Evolutionary conservation across 2,888 invertebrate genomes (phyloP), one percentile per base, ranked within the genome.

Genomic region (Zaprionus bogoriensis): DNA sequence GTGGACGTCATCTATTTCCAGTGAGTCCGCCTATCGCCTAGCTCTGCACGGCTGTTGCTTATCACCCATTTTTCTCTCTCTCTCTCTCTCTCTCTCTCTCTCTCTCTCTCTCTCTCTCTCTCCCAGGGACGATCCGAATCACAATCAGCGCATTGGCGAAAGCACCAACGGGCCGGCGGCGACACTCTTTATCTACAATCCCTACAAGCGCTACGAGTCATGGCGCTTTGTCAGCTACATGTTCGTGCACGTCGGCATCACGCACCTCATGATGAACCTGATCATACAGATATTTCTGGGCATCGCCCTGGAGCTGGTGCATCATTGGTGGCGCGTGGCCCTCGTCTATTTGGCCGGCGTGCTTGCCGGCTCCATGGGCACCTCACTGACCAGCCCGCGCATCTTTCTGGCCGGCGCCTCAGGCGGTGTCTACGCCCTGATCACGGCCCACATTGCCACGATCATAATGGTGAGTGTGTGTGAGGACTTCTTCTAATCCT

Each of bases 181-280:
- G 6, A 94, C 94, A 51, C 90, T 95, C 2, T 94, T 98, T 74
- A 97, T 99, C 70, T 98, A 98, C 91, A 95, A 97, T 91, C 99
- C 99, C 0, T 92, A 94, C 64, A 94, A 94, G 86, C 93, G 98
- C 65, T 93, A 94, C 53, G 96, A 99, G 91, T 95, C 95, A 0
- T 99, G 99, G 99, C 92, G 99, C 83, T 99, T 95, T 90, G 83
- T 98, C 45, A 96, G 97, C 0, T 99, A 99, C 89, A 98, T 98
- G 97, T 95, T 99, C 89, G 97, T 99, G 20, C 99, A 99, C 91
- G 95, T 97, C 66, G 98, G 98, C 48, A 93, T 94, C 45, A 94
- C 96, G 87, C 99, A 99, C 90, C 92, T 99, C 30, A 92, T 96
- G 67, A 96, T 97, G 87, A 99, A 99, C 91, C 92, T 98, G 20